Base-by-base conservation (phyloP, 2,113 vertebrate genomes). In the Barbus barbus region DNA sequence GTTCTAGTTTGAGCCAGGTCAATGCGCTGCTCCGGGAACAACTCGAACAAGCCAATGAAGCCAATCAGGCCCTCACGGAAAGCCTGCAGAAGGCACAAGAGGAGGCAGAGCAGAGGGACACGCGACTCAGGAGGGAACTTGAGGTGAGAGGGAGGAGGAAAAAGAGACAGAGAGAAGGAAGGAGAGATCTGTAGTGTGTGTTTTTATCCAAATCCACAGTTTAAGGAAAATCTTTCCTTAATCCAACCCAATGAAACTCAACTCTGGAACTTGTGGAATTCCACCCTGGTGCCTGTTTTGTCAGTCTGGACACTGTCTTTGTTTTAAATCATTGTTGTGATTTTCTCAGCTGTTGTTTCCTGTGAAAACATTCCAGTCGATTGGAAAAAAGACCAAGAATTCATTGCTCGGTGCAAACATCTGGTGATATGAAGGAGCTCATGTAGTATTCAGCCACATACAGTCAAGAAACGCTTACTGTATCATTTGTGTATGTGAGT, bases 321-420 rank as follows among this genome's bases (percentile, higher is more conserved):
- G 87, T 90, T 94, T 86, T 86, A 77, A 90, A 92, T 92, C 88
- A 87, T 89, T 90, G 92, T 93, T 94, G 88, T 92, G 91, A 92
- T 92, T 92, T 92, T 91, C 87, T 90, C 88, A 93, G 91, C 91
- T 93, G 92, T 94, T 93, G 92, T 94, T 94, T 95, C 92, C 94
- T 94, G 92, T 94, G 90, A 95, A 95, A 95, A 94, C 93, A 94
- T 93, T 93, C 93, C 93, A 93, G 90, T 88, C 90, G 87, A 86
- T 91, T 41, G 91, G 89, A 91, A 90, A 87, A 91, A 87, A 38
- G 44, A 90, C 48, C 51, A 24, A 82, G 56, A 90, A 90, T 91
- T 86, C 36, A 72, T 85, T 83, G 69, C 86, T 83, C 74, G 53
- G 88, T 90, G 86, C 89, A 94, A 94, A 92, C 93, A 93, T 92